Evolutionary conservation across 2,888 invertebrate species (phyloP), one percentile per base, ranked within the genome.

Genomic region (Clusia tigrina): DNA sequence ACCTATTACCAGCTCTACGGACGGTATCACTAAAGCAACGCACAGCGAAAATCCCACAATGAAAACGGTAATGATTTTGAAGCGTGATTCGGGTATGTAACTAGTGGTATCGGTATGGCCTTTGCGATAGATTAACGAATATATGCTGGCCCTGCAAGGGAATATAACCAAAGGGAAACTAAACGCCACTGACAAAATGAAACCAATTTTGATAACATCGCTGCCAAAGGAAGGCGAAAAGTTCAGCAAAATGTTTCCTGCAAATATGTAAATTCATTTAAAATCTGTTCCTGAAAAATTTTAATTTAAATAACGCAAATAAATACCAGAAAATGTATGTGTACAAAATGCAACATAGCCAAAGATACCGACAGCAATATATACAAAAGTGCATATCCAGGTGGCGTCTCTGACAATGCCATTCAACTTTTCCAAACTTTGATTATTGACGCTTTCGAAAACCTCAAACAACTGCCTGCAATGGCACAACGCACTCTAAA

Each of bases 151-250:
- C 64, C 98, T 86, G 79, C 97, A 97, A 0, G 98, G 98, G 84
- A 98, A 98, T 81, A 98, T 94, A 72, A 96, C 94, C 68, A 99
- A 87, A 1, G 98, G 98, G 85, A 98, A 98, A 78, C 97, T 97
- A 81, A 96, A 94, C 17, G 96, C 96, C 26, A 98, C 89, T 0
- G 97, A 96, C 74, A 97, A 86, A 9, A 98, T 92, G 85, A 98
- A 98, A 24, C 96, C 95, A 68, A 97, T 87, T 86, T 97, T 97
- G 76, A 98, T 94, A 63, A 93, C 87, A 83, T 97, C 95, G 72
- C 93, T 94, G 38, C 91, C 88, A 78, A 91, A 85, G 2, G 94
- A 92, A 0, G 92, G 90, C 26, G 91, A 89, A 73, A 98, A 90
- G 81, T 92, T 93, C 82, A 96, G 88, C 67, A 98, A 86, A 68